Evolutionary conservation across 1,140 invertebrate genomes (phyloP).

Genomic region (Heliothis virescens): DNA sequence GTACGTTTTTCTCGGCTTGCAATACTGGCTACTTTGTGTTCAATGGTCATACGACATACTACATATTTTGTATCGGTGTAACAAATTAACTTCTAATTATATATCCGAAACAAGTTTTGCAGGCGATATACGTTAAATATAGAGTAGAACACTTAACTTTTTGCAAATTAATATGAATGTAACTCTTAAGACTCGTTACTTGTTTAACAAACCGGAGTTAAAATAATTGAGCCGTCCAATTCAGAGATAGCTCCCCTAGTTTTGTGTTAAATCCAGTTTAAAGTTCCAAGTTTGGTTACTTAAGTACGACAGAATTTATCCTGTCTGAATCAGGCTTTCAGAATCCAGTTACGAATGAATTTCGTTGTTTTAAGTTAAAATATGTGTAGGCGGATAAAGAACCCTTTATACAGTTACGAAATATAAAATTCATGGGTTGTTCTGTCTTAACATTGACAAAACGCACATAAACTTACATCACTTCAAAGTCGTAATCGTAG

Average conservation of each 20-base stretch:
- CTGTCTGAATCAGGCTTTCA: slow-evolving; percentile 14
- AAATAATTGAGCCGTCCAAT: slow-evolving; percentile 39
- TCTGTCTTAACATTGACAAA: neutral
- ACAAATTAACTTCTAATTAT: slow-evolving; percentile 37
- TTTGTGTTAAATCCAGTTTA: slow-evolving; percentile 39
- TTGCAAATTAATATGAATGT: slow-evolving; percentile 18
- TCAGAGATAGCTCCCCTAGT: slow-evolving; percentile 34
- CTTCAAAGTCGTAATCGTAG: slow-evolving; percentile 41
- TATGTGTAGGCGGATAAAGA: neutral
- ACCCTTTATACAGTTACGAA: neutral
- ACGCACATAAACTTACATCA: slow-evolving; percentile 42
- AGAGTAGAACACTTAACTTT: neutral
- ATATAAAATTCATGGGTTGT: neutral
- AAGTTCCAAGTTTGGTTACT: slow-evolving; percentile 29
- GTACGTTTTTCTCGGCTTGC: slow-evolving; percentile 58
- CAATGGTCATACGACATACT: slow-evolving; percentile 17
- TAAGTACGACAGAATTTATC: slow-evolving; percentile 31
- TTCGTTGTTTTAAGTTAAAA: neutral
- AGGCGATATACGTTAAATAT: neutral
- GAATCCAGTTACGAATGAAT: slow-evolving; percentile 16
- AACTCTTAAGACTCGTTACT: slow-evolving; percentile 26
- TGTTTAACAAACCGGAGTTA: slow-evolving; percentile 23
- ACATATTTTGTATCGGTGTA: slow-evolving; percentile 29
- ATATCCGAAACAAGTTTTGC: slow-evolving; percentile 7
- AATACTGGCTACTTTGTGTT: slow-evolving; percentile 51